Conservation (phyloP, 92 coral and sea anemone species). For the Isaurus tuberculatus region DNA sequence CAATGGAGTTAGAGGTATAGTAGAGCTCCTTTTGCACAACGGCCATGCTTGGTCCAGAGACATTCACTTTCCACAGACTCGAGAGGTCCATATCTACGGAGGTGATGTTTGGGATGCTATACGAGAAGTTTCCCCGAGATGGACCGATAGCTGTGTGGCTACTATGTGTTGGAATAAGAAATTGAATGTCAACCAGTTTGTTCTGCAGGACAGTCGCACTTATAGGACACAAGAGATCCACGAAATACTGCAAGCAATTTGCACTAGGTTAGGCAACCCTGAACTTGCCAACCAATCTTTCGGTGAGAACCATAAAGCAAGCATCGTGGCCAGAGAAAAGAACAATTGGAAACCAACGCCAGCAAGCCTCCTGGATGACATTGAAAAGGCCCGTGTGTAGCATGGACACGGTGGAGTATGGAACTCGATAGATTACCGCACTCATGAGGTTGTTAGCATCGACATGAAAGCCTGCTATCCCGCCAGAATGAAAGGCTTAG, state of each 20-base stretch:
- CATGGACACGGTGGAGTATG: constrained; percentile 31
- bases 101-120: constrained; percentile 22
- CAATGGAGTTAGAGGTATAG: not conserved
- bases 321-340: not conserved
- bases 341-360: constrained; percentile 23
- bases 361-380: not conserved
- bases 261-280: not conserved
- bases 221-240: not conserved
- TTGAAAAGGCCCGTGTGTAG: constrained; percentile 14
- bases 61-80: not conserved
- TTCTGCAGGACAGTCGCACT: not conserved
- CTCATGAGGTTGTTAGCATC: not conserved
- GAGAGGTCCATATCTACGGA: not conserved
- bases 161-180: not conserved
- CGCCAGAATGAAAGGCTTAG: not conserved
- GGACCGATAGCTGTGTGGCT: constrained; percentile 30
- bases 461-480: not conserved
- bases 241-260: not conserved
- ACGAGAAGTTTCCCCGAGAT: constrained; percentile 9
- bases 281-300: constrained; percentile 32
- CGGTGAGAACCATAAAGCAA: constrained; percentile 12
- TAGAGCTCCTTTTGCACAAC: not conserved
- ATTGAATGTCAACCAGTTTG: constrained; percentile 6
- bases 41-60: not conserved
- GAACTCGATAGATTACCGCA: not conserved